Evolutionary conservation across 2,113 vertebrate genomes (phyloP).

Genomic region (Cyanistes caeruleus): DNA sequence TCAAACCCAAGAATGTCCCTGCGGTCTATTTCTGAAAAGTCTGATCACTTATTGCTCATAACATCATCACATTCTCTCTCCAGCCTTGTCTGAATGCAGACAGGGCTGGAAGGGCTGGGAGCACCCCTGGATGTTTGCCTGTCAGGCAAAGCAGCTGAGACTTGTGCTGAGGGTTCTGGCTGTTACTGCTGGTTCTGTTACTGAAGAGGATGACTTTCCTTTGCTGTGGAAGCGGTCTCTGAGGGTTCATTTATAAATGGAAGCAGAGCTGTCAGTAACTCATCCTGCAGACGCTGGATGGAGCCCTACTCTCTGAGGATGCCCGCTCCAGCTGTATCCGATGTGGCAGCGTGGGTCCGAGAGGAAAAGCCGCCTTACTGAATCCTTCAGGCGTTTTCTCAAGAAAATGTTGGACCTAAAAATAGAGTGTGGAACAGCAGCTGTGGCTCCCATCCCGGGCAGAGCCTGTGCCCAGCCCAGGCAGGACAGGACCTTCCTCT

Average conservation of each 20-base stretch:
- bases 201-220: fast-evolving
- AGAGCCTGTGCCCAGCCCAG: not conserved
- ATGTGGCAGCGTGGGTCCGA: not conserved
- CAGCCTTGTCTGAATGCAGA: not conserved
- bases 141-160: not conserved
- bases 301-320: conserved; percentile 21
- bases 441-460: not conserved
- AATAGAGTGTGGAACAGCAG: not conserved
- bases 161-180: too few relatives aligned
- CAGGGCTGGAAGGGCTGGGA: not conserved
- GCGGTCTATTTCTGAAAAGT: not conserved
- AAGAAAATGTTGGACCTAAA: not conserved
- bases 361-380: not conserved
- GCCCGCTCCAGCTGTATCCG: fast-evolving
- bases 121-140: not conserved
- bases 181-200: fast-evolving
- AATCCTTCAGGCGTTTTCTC: not conserved
- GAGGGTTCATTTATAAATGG: fast-evolving
- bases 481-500: not conserved
- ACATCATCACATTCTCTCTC: fast-evolving
- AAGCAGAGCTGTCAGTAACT: not conserved
- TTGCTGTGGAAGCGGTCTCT: too few relatives aligned
- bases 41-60: not conserved
- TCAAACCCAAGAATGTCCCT: not conserved
- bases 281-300: conserved; percentile 1